These are phyloP conservation scores for Hesperia comma DNA, from an alignment of 2,888 invertebrate species.

Conservation along the genomic window DNA sequence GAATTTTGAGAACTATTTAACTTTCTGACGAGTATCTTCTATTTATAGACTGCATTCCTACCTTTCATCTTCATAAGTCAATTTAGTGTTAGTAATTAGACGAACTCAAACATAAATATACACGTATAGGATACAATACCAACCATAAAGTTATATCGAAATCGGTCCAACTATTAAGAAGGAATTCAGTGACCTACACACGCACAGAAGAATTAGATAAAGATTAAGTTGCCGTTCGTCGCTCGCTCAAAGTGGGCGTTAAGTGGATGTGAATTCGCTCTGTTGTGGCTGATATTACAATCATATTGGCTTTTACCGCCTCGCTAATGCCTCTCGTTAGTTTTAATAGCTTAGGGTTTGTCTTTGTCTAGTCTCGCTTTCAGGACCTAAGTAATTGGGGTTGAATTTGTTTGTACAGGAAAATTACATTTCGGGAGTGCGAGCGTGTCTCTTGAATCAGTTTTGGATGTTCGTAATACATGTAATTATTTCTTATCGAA, in stretches of 20 bases:
- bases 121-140: too few relatives aligned
- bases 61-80: too few relatives aligned
- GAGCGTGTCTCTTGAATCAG: not conserved
- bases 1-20: too few relatives aligned
- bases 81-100: too few relatives aligned
- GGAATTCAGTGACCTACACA: too few relatives aligned
- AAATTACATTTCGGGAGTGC: not conserved
- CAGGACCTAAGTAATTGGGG: slow-evolving; percentile 13
- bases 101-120: too few relatives aligned
- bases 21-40: too few relatives aligned
- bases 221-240: not conserved
- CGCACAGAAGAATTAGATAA: too few relatives aligned
- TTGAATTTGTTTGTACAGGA: slow-evolving; percentile 5
- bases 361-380: slow-evolving; percentile 18
- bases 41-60: too few relatives aligned
- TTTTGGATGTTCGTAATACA: not conserved
- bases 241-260: not conserved
- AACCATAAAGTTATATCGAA: too few relatives aligned
- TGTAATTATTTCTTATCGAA: too few relatives aligned
- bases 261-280: not conserved
- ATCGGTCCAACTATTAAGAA: too few relatives aligned
- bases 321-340: slow-evolving; percentile 16
- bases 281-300: slow-evolving; percentile 1
- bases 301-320: slow-evolving; percentile 15
- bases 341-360: slow-evolving; percentile 19